Evolutionary conservation across 2,113 vertebrate species (phyloP).

Genomic region (Okapia johnstoni): DNA sequence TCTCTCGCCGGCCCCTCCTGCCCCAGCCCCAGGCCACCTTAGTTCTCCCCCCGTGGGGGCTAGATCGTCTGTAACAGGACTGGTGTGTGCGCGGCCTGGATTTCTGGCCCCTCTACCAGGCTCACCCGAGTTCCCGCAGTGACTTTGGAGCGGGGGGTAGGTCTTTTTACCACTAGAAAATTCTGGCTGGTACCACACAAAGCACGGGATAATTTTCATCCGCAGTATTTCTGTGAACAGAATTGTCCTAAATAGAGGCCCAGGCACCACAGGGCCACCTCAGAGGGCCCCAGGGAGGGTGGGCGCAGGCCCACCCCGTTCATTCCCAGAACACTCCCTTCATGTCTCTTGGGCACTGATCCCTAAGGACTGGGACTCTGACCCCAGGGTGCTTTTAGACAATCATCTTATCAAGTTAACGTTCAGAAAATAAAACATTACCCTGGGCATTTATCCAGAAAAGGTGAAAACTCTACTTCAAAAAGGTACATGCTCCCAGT

Average conservation of each 20-base stretch:
- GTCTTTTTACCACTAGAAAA: not conserved
- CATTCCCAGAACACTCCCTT: not conserved
- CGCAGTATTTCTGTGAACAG: not conserved
- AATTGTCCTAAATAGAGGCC: not conserved
- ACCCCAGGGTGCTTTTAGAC: not conserved
- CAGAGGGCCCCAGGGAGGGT: accelerated
- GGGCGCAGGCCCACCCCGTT: not conserved
- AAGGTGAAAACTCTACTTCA: not conserved
- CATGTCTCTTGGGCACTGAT: not conserved
- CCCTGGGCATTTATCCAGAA: not conserved
- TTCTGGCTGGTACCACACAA: not conserved
- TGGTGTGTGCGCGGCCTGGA: accelerated
- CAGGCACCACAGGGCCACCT: not conserved
- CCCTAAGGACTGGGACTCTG: not conserved
- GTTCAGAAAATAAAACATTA: not conserved
- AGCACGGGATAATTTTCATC: not conserved
- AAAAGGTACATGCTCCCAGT: not conserved
- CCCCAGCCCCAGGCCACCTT: accelerated
- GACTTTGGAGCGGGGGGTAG: not conserved
- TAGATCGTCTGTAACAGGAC: accelerated
- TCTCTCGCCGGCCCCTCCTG: not conserved
- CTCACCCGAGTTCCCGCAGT: accelerated
- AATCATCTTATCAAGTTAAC: not conserved
- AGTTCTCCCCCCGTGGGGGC: accelerated
- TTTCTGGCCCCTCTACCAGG: not conserved